Base-by-base conservation (phyloP, 2,888 invertebrate genomes). In the Marronus borbonicus region DNA sequence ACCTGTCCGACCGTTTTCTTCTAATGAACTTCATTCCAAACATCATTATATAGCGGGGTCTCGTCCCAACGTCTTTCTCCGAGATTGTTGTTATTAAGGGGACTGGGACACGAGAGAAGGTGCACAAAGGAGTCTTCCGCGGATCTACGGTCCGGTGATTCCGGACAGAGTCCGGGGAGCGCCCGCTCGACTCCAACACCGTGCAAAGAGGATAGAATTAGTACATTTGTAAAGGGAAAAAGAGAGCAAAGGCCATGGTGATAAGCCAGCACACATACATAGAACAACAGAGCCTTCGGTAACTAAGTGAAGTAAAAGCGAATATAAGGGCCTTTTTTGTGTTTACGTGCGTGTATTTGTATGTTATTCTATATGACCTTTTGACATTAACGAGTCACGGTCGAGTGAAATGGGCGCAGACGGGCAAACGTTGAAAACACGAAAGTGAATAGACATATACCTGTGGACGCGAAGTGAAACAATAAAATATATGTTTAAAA, bases 101-200 rank as follows among this genome's bases (percentile, higher is more conserved):
- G 72, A 72, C 72, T 58, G 58, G 58, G 72, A 74, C 60, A 44
- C 44, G 44, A 74, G 82, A 82, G 83, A 84, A 84, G 84, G 84
- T 83, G 82, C 81, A 84, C 82, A 83, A 84, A 82, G 83, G 81
- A 83, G 84, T 81, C 83, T 82, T 83, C 79, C 81, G 78, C 82
- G 85, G 85, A 85, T 82, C 82, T 80, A 84, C 84, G 85, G 83
- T 85, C 83, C 83, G 85, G 83, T 84, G 81, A 20, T 80, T 74
- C 69, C 77, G 69, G 77, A 77, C 72, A 74, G 72, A 74, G 72
- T 74, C 72, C 72, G 72, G 72, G 60, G 60, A 60, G 72, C 44
- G 72, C 39, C 39, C 24, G 60, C 17, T 58, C 44, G 20, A 52
- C 28, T 28, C 65, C 31, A 17, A n/a, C 39, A 17, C 17, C 39